Conservation (phyloP, 92 coral and sea anemone species). For the Phenganax subtilis region DNA sequence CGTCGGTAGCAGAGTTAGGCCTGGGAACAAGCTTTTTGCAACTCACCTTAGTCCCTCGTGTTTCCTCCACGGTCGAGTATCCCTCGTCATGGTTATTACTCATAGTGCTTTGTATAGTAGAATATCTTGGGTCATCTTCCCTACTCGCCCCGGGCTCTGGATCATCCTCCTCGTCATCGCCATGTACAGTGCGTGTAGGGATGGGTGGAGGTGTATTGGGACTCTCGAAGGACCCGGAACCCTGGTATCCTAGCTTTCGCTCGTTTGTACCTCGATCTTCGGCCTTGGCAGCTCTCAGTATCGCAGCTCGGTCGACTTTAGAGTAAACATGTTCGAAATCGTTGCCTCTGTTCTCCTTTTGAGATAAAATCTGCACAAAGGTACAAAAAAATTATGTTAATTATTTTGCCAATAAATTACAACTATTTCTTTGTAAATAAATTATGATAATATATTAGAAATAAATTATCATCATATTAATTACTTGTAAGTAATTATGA, state of each 20-base stretch:
- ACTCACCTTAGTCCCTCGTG: slow-evolving; percentile 29
- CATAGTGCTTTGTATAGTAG: slow-evolving; percentile 44
- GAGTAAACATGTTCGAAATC: slow-evolving; percentile 58
- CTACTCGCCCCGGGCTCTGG: background rate
- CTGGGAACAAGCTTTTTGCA: background rate
- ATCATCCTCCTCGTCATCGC: background rate
- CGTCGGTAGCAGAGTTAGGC: slow-evolving; percentile 52
- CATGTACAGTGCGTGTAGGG: slow-evolving; percentile 18
- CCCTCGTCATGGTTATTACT: slow-evolving; percentile 71
- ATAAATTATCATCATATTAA: no score
- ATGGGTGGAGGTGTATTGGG: slow-evolving; percentile 31
- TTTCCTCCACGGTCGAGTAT: slow-evolving; percentile 58
- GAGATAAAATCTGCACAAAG: slow-evolving; percentile 55
- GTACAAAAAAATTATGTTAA: slow-evolving; percentile 14
- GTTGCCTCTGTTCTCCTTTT: slow-evolving; percentile 4
- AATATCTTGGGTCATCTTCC: slow-evolving; percentile 14
- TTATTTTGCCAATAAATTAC: background rate
- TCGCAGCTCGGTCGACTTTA: slow-evolving; percentile 62
- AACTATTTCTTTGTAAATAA: no score
- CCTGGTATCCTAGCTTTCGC: slow-evolving; percentile 50
- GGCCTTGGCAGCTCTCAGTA: slow-evolving; percentile 61
- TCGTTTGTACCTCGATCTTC: slow-evolving; percentile 68
- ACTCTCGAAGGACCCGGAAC: slow-evolving; percentile 4
- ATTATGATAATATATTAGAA: no score
- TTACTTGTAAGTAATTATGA: no score